A percentile compares a stretch with the other conserved stretches of the same genome.
These are phyloP conservation scores for Sanderia malayensis DNA, from an alignment of 30 jellyfish, hydroid and myxozoan species.

Conservation along the genomic window DNA sequence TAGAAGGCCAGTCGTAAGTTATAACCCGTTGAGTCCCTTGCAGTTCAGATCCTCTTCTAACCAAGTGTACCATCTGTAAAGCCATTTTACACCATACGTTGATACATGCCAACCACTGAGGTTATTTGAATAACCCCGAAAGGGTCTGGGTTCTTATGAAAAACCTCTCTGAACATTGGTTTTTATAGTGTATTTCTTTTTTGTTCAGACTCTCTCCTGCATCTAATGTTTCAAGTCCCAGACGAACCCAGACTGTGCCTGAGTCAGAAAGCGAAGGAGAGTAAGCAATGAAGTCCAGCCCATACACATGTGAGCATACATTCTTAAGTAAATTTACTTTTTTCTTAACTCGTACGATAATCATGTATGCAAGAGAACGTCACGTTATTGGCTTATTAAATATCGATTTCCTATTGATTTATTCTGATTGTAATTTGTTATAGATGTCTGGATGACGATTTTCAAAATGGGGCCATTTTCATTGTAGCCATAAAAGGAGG, in stretches of 20 bases:
- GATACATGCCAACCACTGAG: too few species aligned
- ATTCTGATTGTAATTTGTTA: too few species aligned
- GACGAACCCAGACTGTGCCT: constrained; percentile 58
- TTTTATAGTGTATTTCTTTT: too few species aligned
- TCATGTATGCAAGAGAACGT: background rate
- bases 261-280: constrained; percentile 63
- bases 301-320: background rate
- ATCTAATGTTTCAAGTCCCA: constrained; percentile 72
- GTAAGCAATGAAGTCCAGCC: background rate
- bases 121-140: too few species aligned
- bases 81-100: too few species aligned
- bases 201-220: constrained; percentile 60
- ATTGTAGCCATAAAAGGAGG: too few species aligned
- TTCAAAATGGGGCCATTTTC: too few species aligned
- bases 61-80: too few species aligned
- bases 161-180: too few species aligned
- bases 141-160: too few species aligned
- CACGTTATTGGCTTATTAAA: background rate
- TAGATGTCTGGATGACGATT: too few species aligned
- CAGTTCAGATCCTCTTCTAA: too few species aligned
- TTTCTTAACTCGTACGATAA: background rate
- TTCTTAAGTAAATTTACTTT: background rate
- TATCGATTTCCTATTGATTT: background rate
- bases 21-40: constrained; percentile 2
- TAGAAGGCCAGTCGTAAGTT: constrained; percentile 80